Evolutionary conservation across 2,797 vertebrate genomes (phyloP).

Genomic region (Epinephelus coioides): DNA sequence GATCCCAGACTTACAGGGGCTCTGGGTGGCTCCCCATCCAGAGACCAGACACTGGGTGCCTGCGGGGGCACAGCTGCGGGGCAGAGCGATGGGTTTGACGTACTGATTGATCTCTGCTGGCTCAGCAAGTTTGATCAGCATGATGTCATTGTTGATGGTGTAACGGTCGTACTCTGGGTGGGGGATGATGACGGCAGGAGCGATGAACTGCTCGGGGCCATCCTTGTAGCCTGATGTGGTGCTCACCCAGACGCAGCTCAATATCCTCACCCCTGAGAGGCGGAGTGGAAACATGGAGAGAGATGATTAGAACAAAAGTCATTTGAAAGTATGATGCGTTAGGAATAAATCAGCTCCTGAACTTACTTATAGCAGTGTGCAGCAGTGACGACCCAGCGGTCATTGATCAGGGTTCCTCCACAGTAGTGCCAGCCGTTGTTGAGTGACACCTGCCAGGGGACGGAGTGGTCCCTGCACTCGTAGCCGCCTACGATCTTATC

Average conservation of each 20-base stretch:
- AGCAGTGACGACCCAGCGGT: conserved; percentile 69
- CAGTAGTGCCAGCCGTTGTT: conserved; percentile 64
- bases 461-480: conserved; percentile 59
- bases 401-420: conserved; percentile 68
- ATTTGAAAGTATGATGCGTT: too few relatives aligned
- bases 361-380: conserved; percentile 74
- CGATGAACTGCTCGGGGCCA: conserved; percentile 72
- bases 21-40: conserved; percentile 86
- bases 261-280: conserved; percentile 16
- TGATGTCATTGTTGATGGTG: conserved; percentile 85
- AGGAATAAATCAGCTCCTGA: too few relatives aligned
- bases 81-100: conserved; percentile 77
- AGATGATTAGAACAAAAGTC: background rate
- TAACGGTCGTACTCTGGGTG: conserved; percentile 67
- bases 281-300: background rate
- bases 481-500: conserved; percentile 71
- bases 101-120: conserved; percentile 70
- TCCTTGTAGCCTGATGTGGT: conserved; percentile 40
- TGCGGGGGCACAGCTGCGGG: conserved; percentile 61
- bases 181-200: conserved; percentile 72
- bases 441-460: conserved; percentile 75
- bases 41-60: conserved; percentile 83
- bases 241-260: conserved; percentile 47
- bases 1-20: conserved; percentile 53
- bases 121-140: conserved; percentile 85